These are phyloP conservation scores for Ryuthela nishihirai DNA, from an alignment of 2,888 invertebrate species.

Conservation along the genomic window DNA sequence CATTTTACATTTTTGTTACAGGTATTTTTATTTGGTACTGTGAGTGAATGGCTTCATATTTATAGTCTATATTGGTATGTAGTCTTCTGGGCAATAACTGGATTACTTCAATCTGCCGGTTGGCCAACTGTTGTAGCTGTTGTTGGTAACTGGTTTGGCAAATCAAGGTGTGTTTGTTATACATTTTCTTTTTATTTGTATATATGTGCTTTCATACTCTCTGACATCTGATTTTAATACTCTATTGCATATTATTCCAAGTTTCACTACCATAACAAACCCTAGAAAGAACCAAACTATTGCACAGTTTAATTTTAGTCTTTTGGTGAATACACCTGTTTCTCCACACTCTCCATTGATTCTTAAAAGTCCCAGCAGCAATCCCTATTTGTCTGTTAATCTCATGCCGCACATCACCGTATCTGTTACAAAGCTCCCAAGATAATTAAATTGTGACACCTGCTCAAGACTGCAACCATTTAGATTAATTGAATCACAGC, in stretches of 20 bases:
- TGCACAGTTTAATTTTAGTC: too few species aligned
- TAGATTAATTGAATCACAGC: too few species aligned
- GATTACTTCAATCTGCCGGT: conserved; percentile 54
- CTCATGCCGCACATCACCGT: too few species aligned
- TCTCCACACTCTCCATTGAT: too few species aligned
- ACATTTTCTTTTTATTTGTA: not conserved
- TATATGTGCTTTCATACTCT: not conserved
- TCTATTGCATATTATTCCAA: not conserved
- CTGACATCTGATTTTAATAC: not conserved
- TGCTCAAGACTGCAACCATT: too few species aligned
- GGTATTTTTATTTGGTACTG: conserved; percentile 53
- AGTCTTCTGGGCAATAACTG: conserved; percentile 52
- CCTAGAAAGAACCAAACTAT: too few species aligned
- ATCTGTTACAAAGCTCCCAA: too few species aligned
- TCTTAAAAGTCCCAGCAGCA: too few species aligned
- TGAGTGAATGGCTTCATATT: conserved; percentile 52
- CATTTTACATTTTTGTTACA: conserved; percentile 38
- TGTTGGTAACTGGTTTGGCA: conserved; percentile 56
- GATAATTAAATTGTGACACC: too few species aligned
- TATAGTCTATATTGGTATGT: conserved; percentile 52
- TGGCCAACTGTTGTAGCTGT: conserved; percentile 55
- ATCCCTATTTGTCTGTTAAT: too few species aligned
- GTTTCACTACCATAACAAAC: too few species aligned
- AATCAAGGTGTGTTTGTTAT: conserved; percentile 45
- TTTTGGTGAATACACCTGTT: too few species aligned